Percentiles rank a stretch among this genome's conserved stretches.
phyloP scores from a whole-genome alignment of 1,140 invertebrate genomes.

The Tetramorium simillimum region DNA sequence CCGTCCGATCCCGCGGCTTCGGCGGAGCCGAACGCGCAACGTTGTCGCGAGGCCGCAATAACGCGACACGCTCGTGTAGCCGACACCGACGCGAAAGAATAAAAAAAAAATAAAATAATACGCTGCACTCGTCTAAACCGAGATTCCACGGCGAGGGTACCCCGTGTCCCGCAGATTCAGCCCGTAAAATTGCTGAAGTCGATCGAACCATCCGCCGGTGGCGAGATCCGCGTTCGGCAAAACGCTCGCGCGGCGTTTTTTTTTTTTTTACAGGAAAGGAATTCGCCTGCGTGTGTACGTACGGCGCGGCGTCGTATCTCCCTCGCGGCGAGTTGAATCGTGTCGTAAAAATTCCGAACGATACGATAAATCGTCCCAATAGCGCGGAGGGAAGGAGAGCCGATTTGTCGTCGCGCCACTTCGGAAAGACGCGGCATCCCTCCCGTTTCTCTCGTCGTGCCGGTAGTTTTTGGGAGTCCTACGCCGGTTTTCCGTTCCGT shows the following conservation, averaged over 20 bases:
- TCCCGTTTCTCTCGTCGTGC: not conserved
- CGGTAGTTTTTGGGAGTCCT: too few species aligned
- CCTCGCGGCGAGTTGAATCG: not conserved
- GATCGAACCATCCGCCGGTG: not conserved
- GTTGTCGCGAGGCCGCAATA: conserved; percentile 21
- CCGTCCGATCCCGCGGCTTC: not conserved
- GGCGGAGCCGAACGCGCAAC: not conserved
- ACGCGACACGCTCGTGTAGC: conserved; percentile 19
- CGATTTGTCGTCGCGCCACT: not conserved
- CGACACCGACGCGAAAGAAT: not conserved
- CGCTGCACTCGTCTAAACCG: not conserved
- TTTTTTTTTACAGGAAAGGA: not conserved
- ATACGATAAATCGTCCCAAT: not conserved
- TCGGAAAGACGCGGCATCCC: not conserved
- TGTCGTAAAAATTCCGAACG: not conserved
- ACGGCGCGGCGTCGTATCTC: not conserved
- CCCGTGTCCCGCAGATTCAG: not conserved
- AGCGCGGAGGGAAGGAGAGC: not conserved
- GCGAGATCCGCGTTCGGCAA: not conserved
- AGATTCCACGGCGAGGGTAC: conserved; percentile 26
- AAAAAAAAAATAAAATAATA: not conserved
- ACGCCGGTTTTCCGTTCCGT: not conserved
- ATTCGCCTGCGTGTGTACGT: conserved; percentile 27
- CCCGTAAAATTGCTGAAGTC: conserved; percentile 28
- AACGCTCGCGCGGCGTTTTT: conserved; percentile 28